Percentiles rank a stretch among this genome's conserved stretches.
Conservation (phyloP, 2,888 invertebrate genomes). For the Pristionchus arcanus region DNA sequence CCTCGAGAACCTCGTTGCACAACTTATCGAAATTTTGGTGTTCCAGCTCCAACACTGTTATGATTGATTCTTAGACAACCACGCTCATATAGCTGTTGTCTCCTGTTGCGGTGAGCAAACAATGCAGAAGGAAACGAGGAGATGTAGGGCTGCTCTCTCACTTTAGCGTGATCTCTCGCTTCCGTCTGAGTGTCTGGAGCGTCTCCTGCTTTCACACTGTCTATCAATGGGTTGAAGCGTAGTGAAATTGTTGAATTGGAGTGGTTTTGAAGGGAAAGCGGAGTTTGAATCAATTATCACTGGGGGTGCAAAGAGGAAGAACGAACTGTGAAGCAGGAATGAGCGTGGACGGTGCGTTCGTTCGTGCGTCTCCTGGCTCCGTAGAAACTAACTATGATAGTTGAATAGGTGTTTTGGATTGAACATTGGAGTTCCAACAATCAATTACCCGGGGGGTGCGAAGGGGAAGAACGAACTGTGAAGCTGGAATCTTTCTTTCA, state of each 20-base stretch:
- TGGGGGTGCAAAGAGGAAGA: background rate
- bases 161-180: background rate
- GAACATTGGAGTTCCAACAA: no score
- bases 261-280: background rate
- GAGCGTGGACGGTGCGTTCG: no score
- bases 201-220: background rate
- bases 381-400: no score
- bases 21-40: no score
- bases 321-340: background rate
- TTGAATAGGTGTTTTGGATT: background rate
- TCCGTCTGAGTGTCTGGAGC: background rate
- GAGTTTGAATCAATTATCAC: no score
- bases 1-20: no score
- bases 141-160: background rate
- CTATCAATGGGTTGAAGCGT: background rate
- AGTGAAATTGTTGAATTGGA: background rate
- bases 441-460: no score
- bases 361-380: no score
- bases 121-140: slow-evolving; percentile 1
- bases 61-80: no score
- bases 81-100: no score
- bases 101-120: slow-evolving; percentile 17
- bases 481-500: background rate
- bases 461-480: background rate
- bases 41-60: no score